phyloP scores from a whole-genome alignment of 2,797 vertebrate species.

The Odontamblyopus lacepedii region DNA sequence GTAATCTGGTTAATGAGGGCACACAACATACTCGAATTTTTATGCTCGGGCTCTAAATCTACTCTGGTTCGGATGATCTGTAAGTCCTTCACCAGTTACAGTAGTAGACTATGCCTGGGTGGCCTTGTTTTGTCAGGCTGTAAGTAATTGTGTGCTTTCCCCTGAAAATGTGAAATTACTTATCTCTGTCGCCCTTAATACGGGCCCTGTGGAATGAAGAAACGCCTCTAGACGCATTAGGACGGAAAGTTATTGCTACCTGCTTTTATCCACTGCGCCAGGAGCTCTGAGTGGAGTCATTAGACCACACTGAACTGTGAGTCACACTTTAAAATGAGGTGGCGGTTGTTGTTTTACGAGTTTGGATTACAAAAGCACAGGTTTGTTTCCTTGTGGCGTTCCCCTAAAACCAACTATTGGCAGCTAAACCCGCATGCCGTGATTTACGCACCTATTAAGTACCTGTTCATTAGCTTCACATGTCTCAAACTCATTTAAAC shows the following conservation, averaged over 20 bases:
- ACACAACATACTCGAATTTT: slow-evolving; percentile 13
- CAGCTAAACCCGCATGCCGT: not conserved
- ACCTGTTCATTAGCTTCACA: not conserved
- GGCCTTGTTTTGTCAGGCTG: slow-evolving; percentile 48
- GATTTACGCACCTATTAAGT: slow-evolving; percentile 4
- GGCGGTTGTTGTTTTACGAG: not conserved
- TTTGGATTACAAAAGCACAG: not conserved
- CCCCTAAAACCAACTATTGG: not conserved
- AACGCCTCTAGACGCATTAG: slow-evolving; percentile 3
- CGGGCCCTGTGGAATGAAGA: not conserved
- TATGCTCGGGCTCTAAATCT: slow-evolving; percentile 23
- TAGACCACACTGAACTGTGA: slow-evolving; percentile 24
- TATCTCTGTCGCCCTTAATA: slow-evolving; percentile 25
- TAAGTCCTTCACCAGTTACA: slow-evolving; percentile 21
- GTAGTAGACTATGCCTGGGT: slow-evolving; percentile 22
- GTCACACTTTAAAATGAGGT: slow-evolving; percentile 18
- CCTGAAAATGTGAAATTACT: slow-evolving; percentile 39
- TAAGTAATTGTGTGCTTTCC: slow-evolving; percentile 42
- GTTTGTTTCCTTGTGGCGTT: not conserved
- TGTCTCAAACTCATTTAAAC: slow-evolving; percentile 11
- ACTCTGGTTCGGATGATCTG: slow-evolving; percentile 19
- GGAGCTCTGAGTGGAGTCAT: slow-evolving; percentile 27
- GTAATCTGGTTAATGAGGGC: slow-evolving; percentile 33
- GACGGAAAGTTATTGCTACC: slow-evolving; percentile 21
- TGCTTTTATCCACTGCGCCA: slow-evolving; percentile 25